Conservation (phyloP, 2,888 invertebrate genomes). For the Bombylius discolor region DNA sequence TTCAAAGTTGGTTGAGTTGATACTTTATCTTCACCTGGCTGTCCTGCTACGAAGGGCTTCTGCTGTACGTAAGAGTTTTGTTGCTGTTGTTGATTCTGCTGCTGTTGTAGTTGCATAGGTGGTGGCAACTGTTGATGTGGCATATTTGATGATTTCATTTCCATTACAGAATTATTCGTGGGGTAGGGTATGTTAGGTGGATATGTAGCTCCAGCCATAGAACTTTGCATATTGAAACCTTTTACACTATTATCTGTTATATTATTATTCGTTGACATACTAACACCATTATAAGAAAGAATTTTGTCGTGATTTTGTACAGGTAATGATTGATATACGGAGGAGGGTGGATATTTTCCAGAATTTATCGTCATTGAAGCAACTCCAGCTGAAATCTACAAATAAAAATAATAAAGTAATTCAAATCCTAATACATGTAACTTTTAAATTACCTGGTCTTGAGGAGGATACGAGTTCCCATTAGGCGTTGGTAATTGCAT, state of each 20-base stretch:
- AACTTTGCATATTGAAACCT: not conserved
- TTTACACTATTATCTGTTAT: not conserved
- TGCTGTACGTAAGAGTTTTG: not conserved
- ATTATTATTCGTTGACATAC: not conserved
- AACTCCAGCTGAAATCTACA: slow-evolving; percentile 28
- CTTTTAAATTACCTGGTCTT: slow-evolving; percentile 26
- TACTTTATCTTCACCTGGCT: not conserved
- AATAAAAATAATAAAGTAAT: not conserved
- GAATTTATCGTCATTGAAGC: slow-evolving; percentile 23
- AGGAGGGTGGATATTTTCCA: slow-evolving; percentile 9
- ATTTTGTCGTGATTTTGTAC: not conserved
- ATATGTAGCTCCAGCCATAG: not conserved
- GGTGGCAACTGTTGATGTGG: not conserved
- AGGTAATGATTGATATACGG: not conserved
- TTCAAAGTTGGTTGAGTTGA: not conserved
- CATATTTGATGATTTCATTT: not conserved
- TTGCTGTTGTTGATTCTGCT: not conserved
- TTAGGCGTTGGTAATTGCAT: slow-evolving; percentile 21
- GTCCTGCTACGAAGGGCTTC: not conserved
- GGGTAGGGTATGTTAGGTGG: not conserved
- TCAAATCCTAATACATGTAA: not conserved
- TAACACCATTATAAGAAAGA: slow-evolving; percentile 4
- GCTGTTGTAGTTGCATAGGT: slow-evolving; percentile 15
- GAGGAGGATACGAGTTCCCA: slow-evolving; percentile 20
- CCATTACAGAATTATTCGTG: not conserved